Evolutionary conservation across 2,888 invertebrate genomes (phyloP), one percentile per base, ranked within the genome.

Genomic region (Thereva nobilitata): DNA sequence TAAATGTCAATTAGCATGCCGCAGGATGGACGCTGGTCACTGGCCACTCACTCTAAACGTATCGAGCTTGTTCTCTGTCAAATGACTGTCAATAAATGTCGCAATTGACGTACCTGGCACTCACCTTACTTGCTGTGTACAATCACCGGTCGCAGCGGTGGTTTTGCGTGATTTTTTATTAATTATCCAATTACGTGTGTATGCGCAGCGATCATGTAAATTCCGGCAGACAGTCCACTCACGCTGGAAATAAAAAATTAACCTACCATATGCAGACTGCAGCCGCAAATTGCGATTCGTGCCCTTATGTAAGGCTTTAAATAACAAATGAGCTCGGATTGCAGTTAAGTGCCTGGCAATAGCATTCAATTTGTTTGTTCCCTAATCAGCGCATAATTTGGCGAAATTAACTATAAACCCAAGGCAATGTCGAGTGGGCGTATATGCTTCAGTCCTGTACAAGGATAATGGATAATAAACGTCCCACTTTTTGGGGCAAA

Each of bases 101-200:
- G 49, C 12, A 47, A 49, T 10, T 49, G 38, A 38, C 8, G 23
- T 37, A 47, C 10, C 40, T 9, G 47, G 38, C 47, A 56, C 42
- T 34, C 23, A 42, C 35, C n/a, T n/a, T 6, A 59, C 38, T 12
- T 9, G 37, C 9, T 59, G 37, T 59, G n/a, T 49, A 37, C 38
- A 23, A 23, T 23, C 23, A 23, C 23, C 23, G 23, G 47, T 47
- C 47, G 9, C 12, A 4, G 35, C 37, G 10, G 9, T 37, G 38
- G 45, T 37, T 23, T 49, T 49, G 47, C 37, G 45, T 41, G 55
- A 55, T 35, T n/a, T 59, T 59, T 59, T 23, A 59, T 59, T 49
- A 59, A 59, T 59, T 59, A 47, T 47, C 49, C 59, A 49, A 59
- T 59, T 59, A 59, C 38, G 49, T 12, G n/a, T 35, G 23, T 23